Evolutionary conservation across 2,888 invertebrate genomes (phyloP), one percentile per base, ranked within the genome.

Genomic region (Tetheella fluctuosa): DNA sequence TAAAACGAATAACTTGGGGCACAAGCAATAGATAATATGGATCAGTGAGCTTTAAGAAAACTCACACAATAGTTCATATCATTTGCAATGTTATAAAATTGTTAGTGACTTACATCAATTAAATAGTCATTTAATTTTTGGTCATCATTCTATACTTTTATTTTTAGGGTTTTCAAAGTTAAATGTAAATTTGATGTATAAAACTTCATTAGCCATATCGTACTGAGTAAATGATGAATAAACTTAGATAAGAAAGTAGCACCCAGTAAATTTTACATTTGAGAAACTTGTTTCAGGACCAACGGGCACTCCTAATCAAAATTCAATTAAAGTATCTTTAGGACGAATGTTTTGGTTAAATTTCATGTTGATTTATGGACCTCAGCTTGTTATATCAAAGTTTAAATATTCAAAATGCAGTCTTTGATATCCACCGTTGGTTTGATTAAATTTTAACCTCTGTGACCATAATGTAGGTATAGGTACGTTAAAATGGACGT

Each of bases 151-250:
- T n/a, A n/a, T n/a, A n/a, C n/a, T n/a, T n/a, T 2, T 34, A 37
- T 15, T 37, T 37, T 37, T 37, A 37, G 37, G 6, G 12, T 25
- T 52, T n/a, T 25, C 10, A 15, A 25, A 30, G 20, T n/a, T 30
- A 17, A 54, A 15, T 17, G 28, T 28, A n/a, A 52, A 57, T 67
- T 67, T 65, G 55, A 74, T 78, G 76, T 73, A 73, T 74, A 65
- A 67, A 71, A 64, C 68, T 76, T 77, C 76, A 79, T 80, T 81
- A 83, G 67, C 68, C 70, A 71, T 83, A 82, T 83, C 80, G 64
- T 67, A 61, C 54, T 57, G 59, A 68, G 64, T 68, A 73, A 65
- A 75, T 82, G 80, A 76, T 73, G 65, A 64, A 79, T 81, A 70
- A 54, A 62, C 52, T 61, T 58, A 70, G 84, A 84, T 84, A 83